These are phyloP conservation scores for Anarrhichthys ocellatus DNA, from an alignment of 2,113 vertebrate species.

Conservation along the genomic window DNA sequence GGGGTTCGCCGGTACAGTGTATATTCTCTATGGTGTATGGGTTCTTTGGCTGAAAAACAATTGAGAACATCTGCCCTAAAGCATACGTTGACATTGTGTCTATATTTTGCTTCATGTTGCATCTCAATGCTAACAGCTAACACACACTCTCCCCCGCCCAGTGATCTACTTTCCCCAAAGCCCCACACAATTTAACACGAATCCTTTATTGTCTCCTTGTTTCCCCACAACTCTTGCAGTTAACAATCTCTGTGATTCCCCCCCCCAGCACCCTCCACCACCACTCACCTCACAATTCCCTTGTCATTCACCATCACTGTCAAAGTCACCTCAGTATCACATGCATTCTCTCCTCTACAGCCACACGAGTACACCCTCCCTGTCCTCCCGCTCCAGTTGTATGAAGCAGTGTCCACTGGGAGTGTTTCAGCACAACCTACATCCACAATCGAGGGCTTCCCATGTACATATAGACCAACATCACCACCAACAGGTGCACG, in stretches of 20 bases:
- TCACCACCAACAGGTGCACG: not conserved
- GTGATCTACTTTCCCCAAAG: not conserved
- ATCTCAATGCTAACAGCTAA: not conserved
- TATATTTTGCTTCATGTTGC: not conserved
- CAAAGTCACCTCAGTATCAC: slow-evolving; percentile 35
- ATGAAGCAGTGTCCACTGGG: slow-evolving; percentile 5
- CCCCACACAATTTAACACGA: too few relatives aligned
- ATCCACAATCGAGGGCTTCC: not conserved
- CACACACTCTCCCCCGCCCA: not conserved
- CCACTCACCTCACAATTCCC: slow-evolving; percentile 1
- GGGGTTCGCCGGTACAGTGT: too few relatives aligned
- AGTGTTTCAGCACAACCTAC: not conserved
- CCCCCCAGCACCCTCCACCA: not conserved
- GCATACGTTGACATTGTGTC: not conserved
- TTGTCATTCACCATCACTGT: slow-evolving; percentile 32
- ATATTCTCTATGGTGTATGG: too few relatives aligned
- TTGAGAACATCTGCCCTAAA: not conserved
- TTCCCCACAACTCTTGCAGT: not conserved
- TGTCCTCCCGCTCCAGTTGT: not conserved
- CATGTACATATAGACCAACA: not conserved
- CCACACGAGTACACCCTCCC: not conserved
- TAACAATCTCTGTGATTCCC: too few relatives aligned
- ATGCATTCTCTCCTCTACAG: not conserved
- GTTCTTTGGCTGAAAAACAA: not conserved
- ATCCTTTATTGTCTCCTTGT: not conserved